Evolutionary conservation across 2,888 invertebrate genomes (phyloP).

Genomic region (Muschampia staudingeri): DNA sequence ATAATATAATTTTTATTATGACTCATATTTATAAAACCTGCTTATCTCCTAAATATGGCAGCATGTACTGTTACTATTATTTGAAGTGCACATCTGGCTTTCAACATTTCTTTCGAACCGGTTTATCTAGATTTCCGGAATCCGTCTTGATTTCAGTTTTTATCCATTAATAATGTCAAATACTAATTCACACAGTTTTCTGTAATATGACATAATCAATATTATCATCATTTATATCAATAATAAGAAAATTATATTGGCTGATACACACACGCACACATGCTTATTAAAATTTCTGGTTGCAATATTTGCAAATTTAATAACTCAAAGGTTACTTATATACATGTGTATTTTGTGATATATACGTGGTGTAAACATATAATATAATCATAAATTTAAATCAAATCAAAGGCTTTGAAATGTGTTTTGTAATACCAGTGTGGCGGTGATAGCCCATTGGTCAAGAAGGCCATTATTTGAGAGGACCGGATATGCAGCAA

Average conservation of each 20-base stretch:
- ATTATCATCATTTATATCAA: not conserved
- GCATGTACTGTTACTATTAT: slow-evolving; percentile 16
- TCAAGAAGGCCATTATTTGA: no score
- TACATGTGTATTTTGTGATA: no score
- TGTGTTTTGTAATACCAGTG: no score
- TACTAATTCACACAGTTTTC: slow-evolving; percentile 26
- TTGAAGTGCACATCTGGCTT: not conserved
- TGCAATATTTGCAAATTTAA: not conserved
- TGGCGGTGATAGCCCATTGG: no score
- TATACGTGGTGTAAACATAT: no score
- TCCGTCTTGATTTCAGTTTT: slow-evolving; percentile 18
- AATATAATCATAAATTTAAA: no score
- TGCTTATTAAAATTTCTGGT: no score
- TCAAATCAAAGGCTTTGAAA: no score
- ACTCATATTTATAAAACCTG: no score
- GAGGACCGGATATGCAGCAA: no score
- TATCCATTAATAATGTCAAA: slow-evolving; percentile 18
- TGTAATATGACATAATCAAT: slow-evolving; percentile 2
- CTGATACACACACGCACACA: no score
- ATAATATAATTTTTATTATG: no score
- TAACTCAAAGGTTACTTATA: not conserved
- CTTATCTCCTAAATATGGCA: not conserved
- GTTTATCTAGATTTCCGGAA: slow-evolving; percentile 28
- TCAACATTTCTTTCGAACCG: slow-evolving; percentile 14
- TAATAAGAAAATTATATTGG: not conserved